Evolutionary conservation across 2,797 vertebrate species (phyloP), one percentile per base, ranked within the genome.

Genomic region (Phoxinus dragarum): DNA sequence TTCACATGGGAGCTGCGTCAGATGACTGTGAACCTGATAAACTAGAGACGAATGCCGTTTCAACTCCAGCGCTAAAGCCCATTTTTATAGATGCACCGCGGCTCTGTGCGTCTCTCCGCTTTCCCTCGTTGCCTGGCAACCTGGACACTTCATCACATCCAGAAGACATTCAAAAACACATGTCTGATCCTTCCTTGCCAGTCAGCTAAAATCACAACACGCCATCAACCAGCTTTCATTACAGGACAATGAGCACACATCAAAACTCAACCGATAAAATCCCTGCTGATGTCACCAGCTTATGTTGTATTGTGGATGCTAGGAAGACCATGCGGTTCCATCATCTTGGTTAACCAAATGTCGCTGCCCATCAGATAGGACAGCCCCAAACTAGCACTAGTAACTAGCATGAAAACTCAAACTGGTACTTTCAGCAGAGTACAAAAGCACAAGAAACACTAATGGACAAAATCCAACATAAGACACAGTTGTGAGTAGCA

Each of bases 71-170:
- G 5, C 66, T 71, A 38, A 76, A 71, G 61, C 47, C 90, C 31
- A 84, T 89, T 38, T 67, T 90, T 17, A 69, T 85, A 79, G 94
- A 88, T 88, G 91, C 88, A 84, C 82, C 89, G 14, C 90, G 89
- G 88, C 92, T 94, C 34, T 78, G 88, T 17, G 21, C 87, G 83
- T 94, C 94, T 75, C 91, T 93, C 59, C 95, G 92, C 23, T 98
- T 94, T 90, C 95, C 96, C 38, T 98, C 97, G 1, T 95, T 98
- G 76, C 98, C 98, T 0, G 96, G 95, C 86, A 95, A 96, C 89
- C 94, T 99, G 86, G 94, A 97, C 88, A 86, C 93, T 59, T 83
- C 87, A 56, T 86, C 93, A 1, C 94, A 92, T 90, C 91, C 92
- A 68, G 88, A 92, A 66, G 95, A 95, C 90, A 95, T 97, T 91